These are phyloP conservation scores for Andrena chrysosceles DNA, from an alignment of 2,888 invertebrate genomes.

Conservation along the genomic window DNA sequence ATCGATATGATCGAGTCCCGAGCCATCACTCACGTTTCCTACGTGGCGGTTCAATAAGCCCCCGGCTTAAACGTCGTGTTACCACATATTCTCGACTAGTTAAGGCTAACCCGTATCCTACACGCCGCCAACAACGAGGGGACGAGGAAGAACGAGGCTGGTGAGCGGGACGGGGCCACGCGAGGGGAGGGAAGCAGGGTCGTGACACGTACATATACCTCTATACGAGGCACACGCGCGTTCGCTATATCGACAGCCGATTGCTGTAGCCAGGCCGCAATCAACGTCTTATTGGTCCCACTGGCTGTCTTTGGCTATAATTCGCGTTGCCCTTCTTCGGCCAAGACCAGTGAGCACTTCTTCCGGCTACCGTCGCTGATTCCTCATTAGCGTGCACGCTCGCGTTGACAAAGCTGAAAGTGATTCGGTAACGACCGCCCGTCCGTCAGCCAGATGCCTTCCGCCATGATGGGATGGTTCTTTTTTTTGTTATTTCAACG, in stretches of 20 bases:
- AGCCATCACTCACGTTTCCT: conserved; percentile 79
- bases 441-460: conserved; percentile 23
- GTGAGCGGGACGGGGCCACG: conserved; percentile 13
- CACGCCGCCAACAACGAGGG: conserved; percentile 63
- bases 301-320: conserved; percentile 67
- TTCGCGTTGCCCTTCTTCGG: conserved; percentile 68
- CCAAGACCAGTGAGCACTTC: conserved; percentile 59
- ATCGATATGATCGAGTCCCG: conserved; percentile 54
- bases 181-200: conserved; percentile 49
- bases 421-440: conserved; percentile 42
- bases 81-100: conserved; percentile 73
- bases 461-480: neutral
- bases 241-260: conserved; percentile 62
- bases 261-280: conserved; percentile 63
- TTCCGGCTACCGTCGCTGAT: conserved; percentile 69
- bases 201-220: conserved; percentile 67
- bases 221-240: conserved; percentile 62
- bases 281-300: conserved; percentile 70
- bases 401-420: conserved; percentile 53
- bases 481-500: too few species aligned
- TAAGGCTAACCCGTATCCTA: conserved; percentile 68
- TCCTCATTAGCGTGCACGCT: conserved; percentile 63
- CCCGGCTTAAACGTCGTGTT: conserved; percentile 62
- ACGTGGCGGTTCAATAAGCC: conserved; percentile 73
- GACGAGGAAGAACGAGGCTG: conserved; percentile 27